Evolutionary conservation across 2,888 invertebrate species (phyloP).

Genomic region (Lasioglossum vierecki): DNA sequence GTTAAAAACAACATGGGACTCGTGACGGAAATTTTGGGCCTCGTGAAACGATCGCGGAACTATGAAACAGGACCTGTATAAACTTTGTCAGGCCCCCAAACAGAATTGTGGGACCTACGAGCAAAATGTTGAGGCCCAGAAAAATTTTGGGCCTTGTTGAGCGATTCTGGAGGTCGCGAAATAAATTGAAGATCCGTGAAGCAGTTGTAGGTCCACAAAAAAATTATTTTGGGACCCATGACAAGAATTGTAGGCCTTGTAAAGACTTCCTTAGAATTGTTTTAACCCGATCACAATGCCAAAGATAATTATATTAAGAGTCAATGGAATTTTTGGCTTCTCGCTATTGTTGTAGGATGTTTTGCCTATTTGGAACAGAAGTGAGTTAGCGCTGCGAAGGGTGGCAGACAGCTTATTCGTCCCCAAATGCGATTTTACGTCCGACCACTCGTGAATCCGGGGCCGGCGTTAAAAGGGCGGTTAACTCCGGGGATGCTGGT

Average conservation of each 20-base stretch:
- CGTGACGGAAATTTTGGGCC: background rate
- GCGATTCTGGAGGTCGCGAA: background rate
- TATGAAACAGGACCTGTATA: background rate
- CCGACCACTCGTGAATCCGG: slow-evolving; percentile 34
- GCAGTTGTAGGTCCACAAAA: background rate
- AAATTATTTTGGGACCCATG: background rate
- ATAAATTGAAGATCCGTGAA: background rate
- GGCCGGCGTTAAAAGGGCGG: slow-evolving; percentile 69
- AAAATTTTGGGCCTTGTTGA: background rate
- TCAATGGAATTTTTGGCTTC: background rate
- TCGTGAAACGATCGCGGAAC: background rate
- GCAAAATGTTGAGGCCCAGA: background rate
- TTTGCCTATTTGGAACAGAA: slow-evolving; percentile 29
- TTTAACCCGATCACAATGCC: background rate
- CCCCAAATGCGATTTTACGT: slow-evolving; percentile 16
- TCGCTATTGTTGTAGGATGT: background rate
- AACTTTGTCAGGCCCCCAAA: background rate
- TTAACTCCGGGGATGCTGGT: slow-evolving; percentile 78
- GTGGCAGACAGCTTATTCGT: background rate
- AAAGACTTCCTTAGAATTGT: background rate
- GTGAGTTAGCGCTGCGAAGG: slow-evolving; percentile 13
- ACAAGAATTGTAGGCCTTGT: background rate
- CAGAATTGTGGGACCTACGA: background rate
- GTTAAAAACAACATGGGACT: background rate
- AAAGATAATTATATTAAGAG: background rate